Evolutionary conservation across 1,140 invertebrate genomes (phyloP), one percentile per base, ranked within the genome.

Genomic region (Maniola jurtina): DNA sequence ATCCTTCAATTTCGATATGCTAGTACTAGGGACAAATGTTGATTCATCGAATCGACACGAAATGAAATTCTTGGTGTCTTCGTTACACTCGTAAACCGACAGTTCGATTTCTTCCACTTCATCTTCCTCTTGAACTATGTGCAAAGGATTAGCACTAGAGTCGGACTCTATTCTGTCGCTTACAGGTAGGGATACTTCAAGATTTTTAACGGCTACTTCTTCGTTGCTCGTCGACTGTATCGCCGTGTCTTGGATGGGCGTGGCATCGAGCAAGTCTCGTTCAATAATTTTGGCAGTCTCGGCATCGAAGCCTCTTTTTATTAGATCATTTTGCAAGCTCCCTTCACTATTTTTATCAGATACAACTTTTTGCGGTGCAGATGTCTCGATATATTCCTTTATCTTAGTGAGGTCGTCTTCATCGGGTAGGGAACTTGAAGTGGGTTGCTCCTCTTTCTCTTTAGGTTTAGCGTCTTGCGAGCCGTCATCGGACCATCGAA

Each of bases 241-340:
- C 8, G 34, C 63, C 57, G 61, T 70, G n/a, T 72, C 66, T 64
- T 70, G 64, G 35, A 61, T 66, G 15, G 66, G 15, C 59, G 66
- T 61, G 77, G 74, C 67, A 64, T 84, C 81, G 6, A 89, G 70
- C 58, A 90, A 78, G 72, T 90, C 88, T 16, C 86, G 61, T 73
- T 90, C 88, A 38, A 90, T 88, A 42, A 74, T 90, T 80, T 82
- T 89, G 9, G 88, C 88, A 4, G 86, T 89, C 71, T 83, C 84
- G 13, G 77, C 57, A 73, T 90, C 88, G 77, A 89, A 90, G 40
- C 86, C 86, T 70, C 86, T 70, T 72, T 83, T 85, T 6, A 87
- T 73, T 73, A 90, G 80, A 81, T 89, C 82, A 50, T 64, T 71
- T 34, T 87, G 86, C 16, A 87, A 81, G 68, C 66, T 80, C 11